Base-by-base conservation (phyloP, 2,888 invertebrate species). In the Priocnemis perturbator region DNA sequence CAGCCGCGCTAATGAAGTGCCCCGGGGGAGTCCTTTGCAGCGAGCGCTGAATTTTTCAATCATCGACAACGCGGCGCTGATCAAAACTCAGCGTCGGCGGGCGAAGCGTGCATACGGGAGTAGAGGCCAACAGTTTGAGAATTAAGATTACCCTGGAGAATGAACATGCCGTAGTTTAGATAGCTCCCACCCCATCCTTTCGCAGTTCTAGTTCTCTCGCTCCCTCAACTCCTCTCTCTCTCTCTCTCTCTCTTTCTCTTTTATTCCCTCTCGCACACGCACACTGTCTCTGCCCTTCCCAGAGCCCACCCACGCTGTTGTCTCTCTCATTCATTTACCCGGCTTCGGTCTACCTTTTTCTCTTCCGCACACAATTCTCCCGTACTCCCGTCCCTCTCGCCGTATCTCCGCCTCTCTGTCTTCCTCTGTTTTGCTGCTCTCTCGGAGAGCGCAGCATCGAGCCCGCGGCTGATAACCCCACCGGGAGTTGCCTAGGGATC, bases 141-240 rank as follows among this genome's bases (percentile, higher is more conserved):
- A 84, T 82, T 76, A 81, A 84, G 82, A 81, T 82, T 78, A 84
- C 84, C 77, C 79, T 59, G n/a, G 84, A 77, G 83, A 75, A 74
- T 71, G 65, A 73, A 71, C 69, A 64, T 14, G 37, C 52, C 45
- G 61, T 53, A 65, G 70, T 72, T 77, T 57, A 67, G 69, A 71
- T 67, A 60, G 69, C 59, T 67, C 60, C 62, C 17, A 55, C 19
- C 52, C 56, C 15, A 21, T 59, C 55, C 37, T 37, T 37, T 37
- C 37, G 7, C 37, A 37, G 37, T 37, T 37, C 37, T 37, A 37
- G 37, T 50, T 59, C 23, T 30, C 26, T 58, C 37, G 48, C 17
- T 56, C 56, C 56, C 50, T n/a, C n/a, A n/a, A n/a, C n/a, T n/a
- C n/a, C n/a, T 60, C 55, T 17, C 55, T 44, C 45, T 69, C 61